Conservation (phyloP, 2,888 invertebrate species). For the Chrysopilus asiliformis region DNA sequence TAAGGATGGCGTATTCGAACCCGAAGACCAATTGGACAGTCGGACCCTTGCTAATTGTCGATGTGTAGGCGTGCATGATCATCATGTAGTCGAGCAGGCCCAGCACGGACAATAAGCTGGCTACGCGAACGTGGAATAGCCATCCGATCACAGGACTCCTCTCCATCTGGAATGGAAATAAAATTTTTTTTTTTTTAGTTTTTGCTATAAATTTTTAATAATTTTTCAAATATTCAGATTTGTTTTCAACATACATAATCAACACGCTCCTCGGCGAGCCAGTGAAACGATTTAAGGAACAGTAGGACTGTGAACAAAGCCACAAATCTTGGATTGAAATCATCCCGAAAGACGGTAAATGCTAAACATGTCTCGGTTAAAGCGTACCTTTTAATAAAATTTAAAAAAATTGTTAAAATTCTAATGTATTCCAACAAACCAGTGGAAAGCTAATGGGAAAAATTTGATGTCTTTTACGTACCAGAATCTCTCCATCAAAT, state of each 20-base stretch:
- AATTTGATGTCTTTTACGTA: no score
- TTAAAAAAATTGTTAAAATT: no score
- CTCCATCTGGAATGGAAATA: conserved; percentile 68
- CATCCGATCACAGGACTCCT: conserved; percentile 92
- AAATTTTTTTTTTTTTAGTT: no score
- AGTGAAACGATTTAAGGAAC: conserved; percentile 98
- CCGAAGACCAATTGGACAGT: conserved; percentile 98
- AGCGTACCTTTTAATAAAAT: no score
- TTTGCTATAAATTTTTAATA: background rate
- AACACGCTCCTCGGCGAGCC: conserved; percentile 97
- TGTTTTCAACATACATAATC: conserved; percentile 78
- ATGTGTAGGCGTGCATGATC: conserved; percentile 86
- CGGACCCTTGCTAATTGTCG: conserved; percentile 84
- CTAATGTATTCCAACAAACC: no score
- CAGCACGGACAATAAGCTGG: conserved; percentile 68
- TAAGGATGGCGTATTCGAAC: conserved; percentile 95
- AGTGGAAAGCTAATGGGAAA: no score
- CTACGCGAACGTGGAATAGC: conserved; percentile 85
- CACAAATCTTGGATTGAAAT: conserved; percentile 96
- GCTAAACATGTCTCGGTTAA: conserved; percentile 99
- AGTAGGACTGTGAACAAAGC: conserved; percentile 91
- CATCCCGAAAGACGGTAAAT: conserved; percentile 97
- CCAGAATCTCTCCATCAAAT: conserved; percentile 95
- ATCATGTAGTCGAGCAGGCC: conserved; percentile 76
- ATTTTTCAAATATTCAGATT: background rate